Evolutionary conservation across 2,113 vertebrate genomes (phyloP).

Genomic region (Chauna torquata): DNA sequence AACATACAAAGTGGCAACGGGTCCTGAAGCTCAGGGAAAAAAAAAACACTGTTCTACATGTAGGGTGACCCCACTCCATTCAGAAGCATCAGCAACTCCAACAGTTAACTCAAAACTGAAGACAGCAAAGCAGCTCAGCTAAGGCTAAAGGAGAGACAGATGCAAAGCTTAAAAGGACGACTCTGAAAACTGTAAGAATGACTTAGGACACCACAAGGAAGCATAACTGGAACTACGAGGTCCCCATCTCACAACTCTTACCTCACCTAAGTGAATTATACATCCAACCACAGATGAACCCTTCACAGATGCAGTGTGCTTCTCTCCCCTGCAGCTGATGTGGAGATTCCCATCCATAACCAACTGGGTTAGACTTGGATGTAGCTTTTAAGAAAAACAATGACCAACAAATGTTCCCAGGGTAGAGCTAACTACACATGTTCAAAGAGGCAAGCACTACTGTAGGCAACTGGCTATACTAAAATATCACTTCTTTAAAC

Average conservation of each 20-base stretch:
- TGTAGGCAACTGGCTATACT: not conserved
- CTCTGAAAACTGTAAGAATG: not conserved
- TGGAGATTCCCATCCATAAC: not conserved
- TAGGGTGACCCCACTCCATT: fast-evolving
- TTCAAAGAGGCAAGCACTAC: not conserved
- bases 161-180: not conserved
- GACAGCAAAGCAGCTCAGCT: not conserved
- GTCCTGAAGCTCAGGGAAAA: not conserved
- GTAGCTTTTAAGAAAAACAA: fast-evolving
- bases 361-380: not conserved
- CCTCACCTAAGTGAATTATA: not conserved
- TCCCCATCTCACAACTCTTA: not conserved
- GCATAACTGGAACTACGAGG: not conserved
- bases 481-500: not conserved
- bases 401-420: not conserved
- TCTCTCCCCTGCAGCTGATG: not conserved
- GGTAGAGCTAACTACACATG: not conserved
- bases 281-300: not conserved
- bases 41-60: fast-evolving
- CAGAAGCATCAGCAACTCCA: not conserved
- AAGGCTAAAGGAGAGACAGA: not conserved
- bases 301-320: not conserved
- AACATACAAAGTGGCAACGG: not conserved
- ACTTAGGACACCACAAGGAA: not conserved
- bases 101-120: not conserved